These are phyloP conservation scores for Urocyon cinereoargenteus DNA, from an alignment of 2,797 vertebrate genomes.

Conservation along the genomic window DNA sequence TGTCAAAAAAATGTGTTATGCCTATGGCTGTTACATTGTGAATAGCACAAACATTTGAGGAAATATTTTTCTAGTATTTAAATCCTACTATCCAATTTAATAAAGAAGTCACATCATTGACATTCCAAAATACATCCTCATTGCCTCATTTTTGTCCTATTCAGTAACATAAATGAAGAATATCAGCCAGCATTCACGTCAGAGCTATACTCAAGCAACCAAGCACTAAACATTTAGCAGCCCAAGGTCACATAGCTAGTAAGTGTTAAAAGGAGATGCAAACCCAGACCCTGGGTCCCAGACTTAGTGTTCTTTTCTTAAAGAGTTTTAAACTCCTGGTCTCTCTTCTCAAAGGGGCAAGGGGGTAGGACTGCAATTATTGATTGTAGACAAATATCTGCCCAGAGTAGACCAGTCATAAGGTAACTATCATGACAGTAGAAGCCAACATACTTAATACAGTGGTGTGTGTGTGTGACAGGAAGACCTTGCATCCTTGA, in stretches of 20 bases:
- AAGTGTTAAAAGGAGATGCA: not conserved
- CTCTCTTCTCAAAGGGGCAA: not conserved
- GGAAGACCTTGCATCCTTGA: not conserved
- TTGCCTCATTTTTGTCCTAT: not conserved
- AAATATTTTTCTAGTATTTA: not conserved
- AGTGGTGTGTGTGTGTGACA: rapidly evolving
- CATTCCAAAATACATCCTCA: not conserved
- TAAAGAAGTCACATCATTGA: not conserved
- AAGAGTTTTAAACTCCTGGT: not conserved
- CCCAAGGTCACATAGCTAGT: not conserved
- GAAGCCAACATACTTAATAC: not conserved
- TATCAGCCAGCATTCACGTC: not conserved
- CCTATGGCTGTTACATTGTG: not conserved
- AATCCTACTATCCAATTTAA: not conserved
- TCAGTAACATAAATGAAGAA: not conserved
- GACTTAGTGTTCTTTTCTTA: not conserved
- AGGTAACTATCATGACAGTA: not conserved
- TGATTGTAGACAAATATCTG: not conserved
- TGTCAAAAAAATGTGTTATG: not conserved
- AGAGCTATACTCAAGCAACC: not conserved
- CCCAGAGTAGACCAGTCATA: not conserved
- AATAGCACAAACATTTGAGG: not conserved
- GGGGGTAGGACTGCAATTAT: not conserved
- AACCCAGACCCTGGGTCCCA: not conserved
- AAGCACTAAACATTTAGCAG: not conserved